Evolutionary conservation across 2,888 invertebrate genomes (phyloP).

Genomic region (Hydraecia micacea): DNA sequence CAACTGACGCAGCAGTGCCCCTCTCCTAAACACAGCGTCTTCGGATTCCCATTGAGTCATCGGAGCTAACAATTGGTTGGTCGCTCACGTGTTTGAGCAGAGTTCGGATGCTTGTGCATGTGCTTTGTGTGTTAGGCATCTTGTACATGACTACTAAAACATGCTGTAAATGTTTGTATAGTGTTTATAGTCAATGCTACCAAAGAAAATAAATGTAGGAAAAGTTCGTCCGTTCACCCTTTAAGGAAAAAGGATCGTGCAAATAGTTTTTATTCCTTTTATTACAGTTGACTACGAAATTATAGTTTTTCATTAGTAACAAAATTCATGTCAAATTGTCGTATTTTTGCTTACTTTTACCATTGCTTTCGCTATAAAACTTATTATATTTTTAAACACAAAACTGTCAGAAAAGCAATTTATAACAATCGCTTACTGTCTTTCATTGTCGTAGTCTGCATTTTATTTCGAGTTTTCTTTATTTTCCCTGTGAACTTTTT

Average conservation of each 20-base stretch:
- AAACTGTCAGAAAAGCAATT: constrained; percentile 56
- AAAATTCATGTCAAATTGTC: constrained; percentile 42
- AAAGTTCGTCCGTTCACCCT: constrained; percentile 28
- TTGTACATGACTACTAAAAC: constrained; percentile 25
- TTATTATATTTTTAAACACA: constrained; percentile 48
- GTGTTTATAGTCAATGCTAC: not conserved
- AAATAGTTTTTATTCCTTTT: constrained; percentile 48
- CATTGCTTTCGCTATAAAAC: constrained; percentile 22
- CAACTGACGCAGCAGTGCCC: not conserved
- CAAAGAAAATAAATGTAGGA: not conserved
- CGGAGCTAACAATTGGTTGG: constrained; percentile 42
- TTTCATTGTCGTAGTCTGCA: constrained; percentile 51
- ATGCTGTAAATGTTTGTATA: constrained; percentile 20
- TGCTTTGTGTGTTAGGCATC: constrained; percentile 36
- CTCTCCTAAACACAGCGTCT: constrained; percentile 16
- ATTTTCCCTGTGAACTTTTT: constrained; percentile 38
- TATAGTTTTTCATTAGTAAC: constrained; percentile 50
- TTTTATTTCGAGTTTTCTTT: constrained; percentile 46
- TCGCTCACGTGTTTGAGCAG: constrained; percentile 35
- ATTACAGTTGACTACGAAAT: constrained; percentile 26
- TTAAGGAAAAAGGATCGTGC: constrained; percentile 49
- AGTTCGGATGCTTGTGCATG: constrained; percentile 33
- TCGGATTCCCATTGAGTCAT: constrained; percentile 41
- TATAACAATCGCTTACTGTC: constrained; percentile 54
- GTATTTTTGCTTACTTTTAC: constrained; percentile 40